These are phyloP conservation scores for Ariolimax columbianus DNA, from an alignment of 2,888 invertebrate species.

Conservation along the genomic window DNA sequence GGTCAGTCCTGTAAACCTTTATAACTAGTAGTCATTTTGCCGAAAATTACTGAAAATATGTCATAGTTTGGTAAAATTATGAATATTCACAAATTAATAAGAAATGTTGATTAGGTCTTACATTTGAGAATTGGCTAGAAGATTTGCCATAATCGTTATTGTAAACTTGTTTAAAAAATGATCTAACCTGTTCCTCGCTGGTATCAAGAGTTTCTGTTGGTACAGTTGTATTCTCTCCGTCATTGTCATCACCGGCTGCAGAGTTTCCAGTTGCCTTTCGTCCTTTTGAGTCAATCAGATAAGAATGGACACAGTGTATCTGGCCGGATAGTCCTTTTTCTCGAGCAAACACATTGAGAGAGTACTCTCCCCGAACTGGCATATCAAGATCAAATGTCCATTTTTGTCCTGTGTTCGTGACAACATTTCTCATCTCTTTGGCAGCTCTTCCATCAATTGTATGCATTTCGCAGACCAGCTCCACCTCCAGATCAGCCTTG, in stretches of 20 bases:
- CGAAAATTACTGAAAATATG: too few species aligned
- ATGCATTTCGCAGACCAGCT: constrained; percentile 73
- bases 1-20: too few species aligned
- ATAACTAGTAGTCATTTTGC: too few species aligned
- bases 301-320: constrained; percentile 70
- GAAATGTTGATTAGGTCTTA: too few species aligned
- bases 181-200: constrained; percentile 66
- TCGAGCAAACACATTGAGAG: constrained; percentile 73
- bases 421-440: constrained; percentile 61
- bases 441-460: constrained; percentile 65
- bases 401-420: constrained; percentile 62
- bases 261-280: constrained; percentile 34
- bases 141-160: too few species aligned
- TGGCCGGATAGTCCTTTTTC: constrained; percentile 62
- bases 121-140: too few species aligned
- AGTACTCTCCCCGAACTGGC: constrained; percentile 72
- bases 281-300: constrained; percentile 70
- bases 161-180: too few species aligned
- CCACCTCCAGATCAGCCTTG: constrained; percentile 65
- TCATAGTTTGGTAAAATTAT: too few species aligned
- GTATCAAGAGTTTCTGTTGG: constrained; percentile 71
- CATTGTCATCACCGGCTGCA: constrained; percentile 50
- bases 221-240: constrained; percentile 57
- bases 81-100: too few species aligned
- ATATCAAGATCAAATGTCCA: constrained; percentile 73